Evolutionary conservation across 2,797 vertebrate species (phyloP).

Genomic region (Xiphophorus birchmanni): DNA sequence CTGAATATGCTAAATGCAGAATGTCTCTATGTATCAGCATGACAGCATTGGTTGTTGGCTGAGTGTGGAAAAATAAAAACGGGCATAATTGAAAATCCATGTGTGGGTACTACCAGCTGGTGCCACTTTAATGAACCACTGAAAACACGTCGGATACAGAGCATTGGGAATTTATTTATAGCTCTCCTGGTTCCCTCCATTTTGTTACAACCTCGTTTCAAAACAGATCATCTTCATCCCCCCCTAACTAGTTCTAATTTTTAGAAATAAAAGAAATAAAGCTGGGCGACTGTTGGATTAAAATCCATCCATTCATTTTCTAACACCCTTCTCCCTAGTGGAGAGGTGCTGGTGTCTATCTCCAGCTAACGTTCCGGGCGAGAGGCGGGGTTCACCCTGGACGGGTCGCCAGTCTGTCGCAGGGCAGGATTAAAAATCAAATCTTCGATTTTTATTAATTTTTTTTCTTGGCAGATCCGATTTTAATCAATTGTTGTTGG

Average conservation of each 20-base stretch:
- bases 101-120: constrained; percentile 26
- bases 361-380: too few species aligned
- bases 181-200: background rate
- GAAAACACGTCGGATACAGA: background rate
- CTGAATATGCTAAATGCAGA: constrained; percentile 55
- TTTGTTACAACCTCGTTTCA: background rate
- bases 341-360: too few species aligned
- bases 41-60: constrained; percentile 37
- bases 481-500: too few species aligned
- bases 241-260: background rate
- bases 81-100: constrained; percentile 25
- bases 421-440: too few species aligned
- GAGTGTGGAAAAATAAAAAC: constrained; percentile 29
- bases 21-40: constrained; percentile 43
- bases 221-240: background rate
- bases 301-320: too few species aligned
- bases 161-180: background rate
- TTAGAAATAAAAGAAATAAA: background rate
- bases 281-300: too few species aligned
- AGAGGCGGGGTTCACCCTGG: too few species aligned
- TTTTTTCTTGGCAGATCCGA: too few species aligned
- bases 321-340: too few species aligned
- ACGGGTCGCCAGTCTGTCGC: too few species aligned
- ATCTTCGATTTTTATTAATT: too few species aligned
- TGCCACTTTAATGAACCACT: constrained; percentile 29